Conservation (phyloP, 2,797 vertebrate species). For the Scleropages formosus region DNA sequence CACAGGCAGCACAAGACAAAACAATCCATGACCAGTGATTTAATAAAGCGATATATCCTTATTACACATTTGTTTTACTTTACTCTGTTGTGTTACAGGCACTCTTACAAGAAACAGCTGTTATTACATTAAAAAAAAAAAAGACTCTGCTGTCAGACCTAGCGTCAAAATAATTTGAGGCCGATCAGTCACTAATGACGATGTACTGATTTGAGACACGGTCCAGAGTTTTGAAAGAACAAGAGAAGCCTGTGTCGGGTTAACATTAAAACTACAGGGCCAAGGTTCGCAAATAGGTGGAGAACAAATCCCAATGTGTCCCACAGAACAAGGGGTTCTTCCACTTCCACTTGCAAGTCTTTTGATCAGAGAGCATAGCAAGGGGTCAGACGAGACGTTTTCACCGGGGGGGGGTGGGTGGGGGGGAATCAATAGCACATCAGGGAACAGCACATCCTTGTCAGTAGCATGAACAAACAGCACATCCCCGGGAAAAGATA, state of each 20-base stretch:
- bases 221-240: constrained; percentile 1
- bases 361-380: too few species aligned
- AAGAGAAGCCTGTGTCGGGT: too few species aligned
- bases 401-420: too few species aligned
- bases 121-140: not conserved
- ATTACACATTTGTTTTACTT: not conserved
- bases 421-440: too few species aligned
- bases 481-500: too few species aligned
- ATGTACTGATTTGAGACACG: not conserved
- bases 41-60: not conserved
- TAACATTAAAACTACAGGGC: too few species aligned
- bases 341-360: not conserved
- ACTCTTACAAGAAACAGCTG: not conserved
- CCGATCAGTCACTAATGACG: not conserved
- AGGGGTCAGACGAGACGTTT: too few species aligned
- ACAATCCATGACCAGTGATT: not conserved
- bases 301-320: not conserved
- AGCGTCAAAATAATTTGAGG: not conserved
- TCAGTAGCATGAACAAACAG: too few species aligned
- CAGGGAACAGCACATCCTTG: too few species aligned
- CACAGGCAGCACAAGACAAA: not conserved
- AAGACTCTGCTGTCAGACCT: not conserved
- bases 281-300: too few species aligned
- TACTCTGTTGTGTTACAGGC: not conserved
- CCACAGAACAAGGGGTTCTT: not conserved